These are phyloP conservation scores for Hemicrepidius hirtus DNA, from an alignment of 2,888 invertebrate genomes.

Conservation along the genomic window DNA sequence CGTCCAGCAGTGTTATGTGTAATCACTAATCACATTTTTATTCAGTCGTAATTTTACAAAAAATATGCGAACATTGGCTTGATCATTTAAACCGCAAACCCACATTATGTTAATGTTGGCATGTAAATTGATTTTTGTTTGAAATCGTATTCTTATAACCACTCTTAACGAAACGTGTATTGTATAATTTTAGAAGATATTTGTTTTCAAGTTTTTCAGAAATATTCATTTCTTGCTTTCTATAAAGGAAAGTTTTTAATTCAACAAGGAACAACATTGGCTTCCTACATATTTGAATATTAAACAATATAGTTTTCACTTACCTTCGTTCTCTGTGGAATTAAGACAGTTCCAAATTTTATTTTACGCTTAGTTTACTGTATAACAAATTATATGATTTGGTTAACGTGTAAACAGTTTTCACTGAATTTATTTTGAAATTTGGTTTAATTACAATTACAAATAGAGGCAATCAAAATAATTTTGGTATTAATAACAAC, in stretches of 20 bases:
- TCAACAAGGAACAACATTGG: neutral
- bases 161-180: too few relatives aligned
- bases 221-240: neutral
- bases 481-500: too few relatives aligned
- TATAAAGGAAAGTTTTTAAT: slow-evolving; percentile 14
- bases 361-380: neutral
- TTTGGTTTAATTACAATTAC: neutral
- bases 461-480: too few relatives aligned
- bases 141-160: too few relatives aligned
- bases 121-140: too few relatives aligned
- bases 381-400: slow-evolving; percentile 1
- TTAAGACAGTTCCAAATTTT: neutral
- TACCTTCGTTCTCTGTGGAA: neutral
- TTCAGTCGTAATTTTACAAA: too few relatives aligned
- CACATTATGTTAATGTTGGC: too few relatives aligned
- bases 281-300: slow-evolving; percentile 19
- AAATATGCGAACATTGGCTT: too few relatives aligned
- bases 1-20: too few relatives aligned
- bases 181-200: neutral
- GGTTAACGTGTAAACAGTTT: neutral
- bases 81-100: too few relatives aligned
- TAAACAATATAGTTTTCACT: slow-evolving; percentile 14
- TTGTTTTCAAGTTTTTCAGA: neutral
- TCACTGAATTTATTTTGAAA: neutral
- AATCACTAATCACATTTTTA: too few relatives aligned